A percentile compares a stretch with the other conserved stretches of the same genome.
Conservation (phyloP, 1,140 invertebrate species). For the Trachelipus rathkii region DNA sequence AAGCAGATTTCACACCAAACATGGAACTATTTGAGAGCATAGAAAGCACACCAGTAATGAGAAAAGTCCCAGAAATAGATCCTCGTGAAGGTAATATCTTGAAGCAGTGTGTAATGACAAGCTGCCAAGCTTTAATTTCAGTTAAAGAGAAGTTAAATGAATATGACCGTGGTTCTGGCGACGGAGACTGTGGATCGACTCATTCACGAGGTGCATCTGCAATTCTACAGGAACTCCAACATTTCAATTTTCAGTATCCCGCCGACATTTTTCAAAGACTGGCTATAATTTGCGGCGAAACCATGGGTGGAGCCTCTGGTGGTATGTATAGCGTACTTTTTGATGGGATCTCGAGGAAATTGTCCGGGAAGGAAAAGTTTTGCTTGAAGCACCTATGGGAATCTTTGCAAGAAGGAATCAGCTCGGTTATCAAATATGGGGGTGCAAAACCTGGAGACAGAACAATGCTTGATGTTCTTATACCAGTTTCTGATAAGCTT, state of each 20-base stretch:
- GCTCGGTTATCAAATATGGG: conserved; percentile 65
- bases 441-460: conserved; percentile 68
- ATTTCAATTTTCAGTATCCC: background rate
- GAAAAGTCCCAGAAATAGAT: no score
- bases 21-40: no score
- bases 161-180: background rate
- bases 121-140: background rate
- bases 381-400: conserved; percentile 45
- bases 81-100: no score
- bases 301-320: background rate
- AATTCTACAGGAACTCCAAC: background rate
- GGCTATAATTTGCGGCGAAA: background rate
- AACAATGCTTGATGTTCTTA: conserved; percentile 60
- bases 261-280: background rate
- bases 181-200: background rate
- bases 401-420: conserved; percentile 51
- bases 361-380: background rate
- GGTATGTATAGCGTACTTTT: background rate
- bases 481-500: background rate
- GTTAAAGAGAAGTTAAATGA: background rate
- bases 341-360: background rate
- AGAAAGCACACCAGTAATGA: no score
- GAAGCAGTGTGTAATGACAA: no score
- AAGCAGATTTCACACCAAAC: no score
- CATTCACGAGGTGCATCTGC: background rate